Percentiles rank a stretch among this genome's conserved stretches.
phyloP scores from a whole-genome alignment of 2,797 vertebrate species.

The Miichthys miiuy region DNA sequence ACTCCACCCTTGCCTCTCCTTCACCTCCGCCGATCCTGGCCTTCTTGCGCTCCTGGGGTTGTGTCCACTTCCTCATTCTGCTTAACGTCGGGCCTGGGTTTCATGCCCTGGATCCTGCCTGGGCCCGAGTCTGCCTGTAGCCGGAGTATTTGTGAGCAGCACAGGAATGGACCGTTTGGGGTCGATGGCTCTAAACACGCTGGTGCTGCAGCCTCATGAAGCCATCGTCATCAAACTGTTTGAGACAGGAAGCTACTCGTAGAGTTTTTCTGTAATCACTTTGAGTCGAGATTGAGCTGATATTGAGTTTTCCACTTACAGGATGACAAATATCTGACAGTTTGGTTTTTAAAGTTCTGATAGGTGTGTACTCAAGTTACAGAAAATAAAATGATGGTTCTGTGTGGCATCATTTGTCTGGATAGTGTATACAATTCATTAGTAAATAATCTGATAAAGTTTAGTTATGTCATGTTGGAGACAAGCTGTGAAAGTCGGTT shows the following conservation, averaged over 20 bases:
- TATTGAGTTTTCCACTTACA: not conserved
- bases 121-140: slow-evolving; percentile 75
- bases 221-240: slow-evolving; percentile 85
- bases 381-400: slow-evolving; percentile 50
- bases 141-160: slow-evolving; percentile 80
- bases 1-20: slow-evolving; percentile 47
- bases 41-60: slow-evolving; percentile 85
- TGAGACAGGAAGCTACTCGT: slow-evolving; percentile 71
- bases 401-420: slow-evolving; percentile 13
- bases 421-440: not conserved
- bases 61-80: slow-evolving; percentile 81
- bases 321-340: not conserved
- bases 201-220: slow-evolving; percentile 79
- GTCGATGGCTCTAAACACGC: slow-evolving; percentile 51
- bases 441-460: not conserved
- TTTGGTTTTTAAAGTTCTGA: slow-evolving; percentile 35
- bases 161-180: slow-evolving; percentile 79
- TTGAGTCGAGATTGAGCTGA: not conserved
- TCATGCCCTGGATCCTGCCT: slow-evolving; percentile 63
- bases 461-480: not conserved
- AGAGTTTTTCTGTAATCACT: slow-evolving; percentile 3
- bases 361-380: not conserved
- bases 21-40: slow-evolving; percentile 70
- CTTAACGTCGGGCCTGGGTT: slow-evolving; percentile 77
- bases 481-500: not conserved